Evolutionary conservation across 2,797 vertebrate species (phyloP).

Genomic region (Dermochelys coriacea): DNA sequence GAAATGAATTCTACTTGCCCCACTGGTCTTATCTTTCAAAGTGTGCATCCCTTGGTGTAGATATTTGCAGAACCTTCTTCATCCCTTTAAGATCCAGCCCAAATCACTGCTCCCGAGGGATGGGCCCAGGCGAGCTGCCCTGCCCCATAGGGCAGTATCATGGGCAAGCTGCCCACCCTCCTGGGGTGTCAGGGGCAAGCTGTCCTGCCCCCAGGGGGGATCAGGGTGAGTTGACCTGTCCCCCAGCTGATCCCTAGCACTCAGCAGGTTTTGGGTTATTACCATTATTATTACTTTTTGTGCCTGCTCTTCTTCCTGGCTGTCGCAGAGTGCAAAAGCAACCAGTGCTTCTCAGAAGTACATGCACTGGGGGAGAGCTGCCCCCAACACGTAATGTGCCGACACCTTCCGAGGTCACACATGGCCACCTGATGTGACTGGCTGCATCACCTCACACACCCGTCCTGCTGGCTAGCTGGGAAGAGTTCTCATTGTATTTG

Average conservation of each 20-base stretch:
- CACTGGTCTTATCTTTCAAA: not conserved
- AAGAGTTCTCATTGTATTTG: accelerated
- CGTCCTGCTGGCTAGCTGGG: not conserved
- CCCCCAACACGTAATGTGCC: accelerated
- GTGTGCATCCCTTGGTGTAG: not conserved
- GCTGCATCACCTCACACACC: too few relatives aligned
- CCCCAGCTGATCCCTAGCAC: too few relatives aligned
- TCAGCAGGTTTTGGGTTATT: too few relatives aligned
- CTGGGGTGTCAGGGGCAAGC: too few relatives aligned
- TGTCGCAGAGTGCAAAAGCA: not conserved
- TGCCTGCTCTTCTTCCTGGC: not conserved
- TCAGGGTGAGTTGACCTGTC: too few relatives aligned
- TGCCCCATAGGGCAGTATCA: not conserved
- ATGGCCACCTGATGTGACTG: not conserved
- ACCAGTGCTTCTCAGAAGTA: accelerated
- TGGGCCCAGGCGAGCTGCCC: accelerated
- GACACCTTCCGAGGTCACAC: not conserved
- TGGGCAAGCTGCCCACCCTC: too few relatives aligned
- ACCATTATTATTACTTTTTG: too few relatives aligned
- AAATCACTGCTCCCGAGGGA: not conserved
- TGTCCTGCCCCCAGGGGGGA: too few relatives aligned
- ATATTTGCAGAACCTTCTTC: not conserved
- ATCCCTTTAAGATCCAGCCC: not conserved
- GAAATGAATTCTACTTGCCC: too few relatives aligned
- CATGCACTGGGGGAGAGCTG: not conserved